These are phyloP conservation scores for Lutra lutra DNA, from an alignment of 2,797 vertebrate genomes.

Conservation along the genomic window DNA sequence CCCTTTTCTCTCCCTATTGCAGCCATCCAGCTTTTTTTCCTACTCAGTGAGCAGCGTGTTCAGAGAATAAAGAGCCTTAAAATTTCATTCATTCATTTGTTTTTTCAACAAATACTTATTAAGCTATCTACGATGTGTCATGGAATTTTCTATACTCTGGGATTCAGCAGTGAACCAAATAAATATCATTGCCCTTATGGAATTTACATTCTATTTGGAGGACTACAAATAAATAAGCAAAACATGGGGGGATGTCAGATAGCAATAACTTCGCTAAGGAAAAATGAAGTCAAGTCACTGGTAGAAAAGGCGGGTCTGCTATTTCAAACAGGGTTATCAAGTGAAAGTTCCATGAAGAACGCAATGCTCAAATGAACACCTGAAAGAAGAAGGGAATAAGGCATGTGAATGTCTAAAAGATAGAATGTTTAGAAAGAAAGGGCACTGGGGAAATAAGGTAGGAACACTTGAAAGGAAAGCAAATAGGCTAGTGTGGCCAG, in stretches of 20 bases:
- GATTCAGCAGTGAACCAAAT: not conserved
- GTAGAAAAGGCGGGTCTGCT: not conserved
- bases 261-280: not conserved
- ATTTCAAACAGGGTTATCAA: not conserved
- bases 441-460: not conserved
- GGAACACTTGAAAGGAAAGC: not conserved
- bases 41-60: not conserved
- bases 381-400: not conserved
- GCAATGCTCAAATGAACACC: not conserved
- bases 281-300: not conserved
- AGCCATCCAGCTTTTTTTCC: not conserved
- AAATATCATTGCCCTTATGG: not conserved
- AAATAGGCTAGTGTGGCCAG: not conserved
- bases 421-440: not conserved
- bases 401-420: not conserved
- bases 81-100: not conserved
- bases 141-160: not conserved
- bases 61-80: not conserved
- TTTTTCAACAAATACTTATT: not conserved
- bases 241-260: not conserved
- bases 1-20: not conserved
- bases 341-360: not conserved
- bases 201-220: not conserved
- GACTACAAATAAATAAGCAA: conserved; percentile 9
- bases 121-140: not conserved